Evolutionary conservation across 2,888 invertebrate species (phyloP).

Genomic region (Chaetogeoica ovagalla): DNA sequence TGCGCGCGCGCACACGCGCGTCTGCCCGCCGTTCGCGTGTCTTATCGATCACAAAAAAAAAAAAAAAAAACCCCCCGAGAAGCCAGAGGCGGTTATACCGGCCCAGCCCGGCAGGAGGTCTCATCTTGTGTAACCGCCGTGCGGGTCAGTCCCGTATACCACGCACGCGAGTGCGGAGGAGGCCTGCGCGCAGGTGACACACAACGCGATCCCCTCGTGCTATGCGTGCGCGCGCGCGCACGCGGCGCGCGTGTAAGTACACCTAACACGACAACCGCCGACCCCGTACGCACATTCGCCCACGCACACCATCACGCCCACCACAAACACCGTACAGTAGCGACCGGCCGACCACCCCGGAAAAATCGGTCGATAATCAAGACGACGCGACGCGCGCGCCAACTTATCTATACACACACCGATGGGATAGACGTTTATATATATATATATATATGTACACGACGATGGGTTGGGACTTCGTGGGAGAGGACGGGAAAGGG

Average conservation of each 20-base stretch:
- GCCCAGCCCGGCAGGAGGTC: slow-evolving; percentile 13
- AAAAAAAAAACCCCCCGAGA: too few relatives aligned
- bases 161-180: neutral
- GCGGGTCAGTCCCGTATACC: slow-evolving; percentile 18
- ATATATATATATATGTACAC: too few relatives aligned
- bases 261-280: neutral
- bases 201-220: too few relatives aligned
- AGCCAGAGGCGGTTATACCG: too few relatives aligned
- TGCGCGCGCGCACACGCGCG: too few relatives aligned
- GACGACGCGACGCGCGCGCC: slow-evolving; percentile 10
- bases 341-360: slow-evolving; percentile 10
- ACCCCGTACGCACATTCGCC: too few relatives aligned
- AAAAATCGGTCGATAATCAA: slow-evolving; percentile 44
- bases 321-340: neutral
- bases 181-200: slow-evolving; percentile 27
- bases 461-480: too few relatives aligned
- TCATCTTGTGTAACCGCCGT: slow-evolving; percentile 34
- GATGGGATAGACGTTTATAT: too few relatives aligned
- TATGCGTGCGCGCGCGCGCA: too few relatives aligned
- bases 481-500: neutral
- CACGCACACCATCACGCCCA: neutral
- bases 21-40: too few relatives aligned
- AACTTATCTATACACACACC: slow-evolving; percentile 8
- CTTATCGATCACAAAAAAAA: too few relatives aligned
- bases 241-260: too few relatives aligned